Evolutionary conservation across 2,113 vertebrate species (phyloP).

Genomic region (Vidua macroura): DNA sequence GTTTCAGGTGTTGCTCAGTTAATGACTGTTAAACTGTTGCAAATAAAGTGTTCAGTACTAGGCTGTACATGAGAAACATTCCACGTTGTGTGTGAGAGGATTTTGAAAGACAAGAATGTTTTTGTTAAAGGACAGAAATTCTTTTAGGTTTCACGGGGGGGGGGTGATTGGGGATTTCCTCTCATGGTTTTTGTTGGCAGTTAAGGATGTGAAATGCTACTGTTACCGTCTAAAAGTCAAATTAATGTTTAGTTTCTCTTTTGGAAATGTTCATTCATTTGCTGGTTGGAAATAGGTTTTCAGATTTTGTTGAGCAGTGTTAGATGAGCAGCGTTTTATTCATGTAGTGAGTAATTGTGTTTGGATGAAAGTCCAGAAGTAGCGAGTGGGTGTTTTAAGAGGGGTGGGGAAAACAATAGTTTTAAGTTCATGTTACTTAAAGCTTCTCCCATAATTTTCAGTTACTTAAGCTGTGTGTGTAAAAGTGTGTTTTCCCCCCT

Average conservation of each 20-base stretch:
- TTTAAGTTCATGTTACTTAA: conserved; percentile 50
- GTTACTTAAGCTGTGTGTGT: conserved; percentile 30
- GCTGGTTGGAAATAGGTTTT: conserved; percentile 33
- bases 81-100: conserved; percentile 61
- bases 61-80: conserved; percentile 76
- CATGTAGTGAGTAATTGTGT: conserved; percentile 35
- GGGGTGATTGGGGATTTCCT: conserved; percentile 55
- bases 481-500: conserved; percentile 1
- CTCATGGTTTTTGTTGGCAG: conserved; percentile 58
- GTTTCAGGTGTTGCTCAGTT: conserved; percentile 79
- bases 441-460: conserved; percentile 42
- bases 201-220: conserved; percentile 70
- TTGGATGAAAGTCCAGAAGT: conserved; percentile 30
- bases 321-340: conserved; percentile 40
- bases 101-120: conserved; percentile 61
- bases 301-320: conserved; percentile 32
- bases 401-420: conserved; percentile 49
- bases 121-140: conserved; percentile 59
- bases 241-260: conserved; percentile 73
- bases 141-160: conserved; percentile 51
- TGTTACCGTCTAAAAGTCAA: conserved; percentile 56
- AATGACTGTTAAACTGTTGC: conserved; percentile 75
- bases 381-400: conserved; percentile 34
- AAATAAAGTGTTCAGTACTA: conserved; percentile 65
- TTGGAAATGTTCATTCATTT: conserved; percentile 62